phyloP scores from a whole-genome alignment of 2,113 vertebrate species.

The Gambusia affinis region DNA sequence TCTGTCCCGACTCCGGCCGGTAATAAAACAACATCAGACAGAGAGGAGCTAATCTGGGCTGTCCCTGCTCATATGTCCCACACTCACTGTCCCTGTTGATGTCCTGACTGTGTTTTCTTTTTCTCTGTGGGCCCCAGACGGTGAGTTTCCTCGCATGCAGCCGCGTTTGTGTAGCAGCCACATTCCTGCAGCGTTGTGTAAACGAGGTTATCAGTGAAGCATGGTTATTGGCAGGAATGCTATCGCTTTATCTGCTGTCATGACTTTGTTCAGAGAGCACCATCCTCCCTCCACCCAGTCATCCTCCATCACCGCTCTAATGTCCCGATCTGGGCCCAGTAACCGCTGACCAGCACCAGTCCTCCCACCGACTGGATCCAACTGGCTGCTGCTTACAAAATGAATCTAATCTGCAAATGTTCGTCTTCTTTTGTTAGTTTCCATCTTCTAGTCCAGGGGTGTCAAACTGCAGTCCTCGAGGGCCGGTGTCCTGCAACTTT shows the following conservation, averaged over 20 bases:
- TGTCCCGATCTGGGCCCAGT: not conserved
- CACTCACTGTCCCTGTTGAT: slow-evolving; percentile 19
- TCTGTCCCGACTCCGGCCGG: not conserved
- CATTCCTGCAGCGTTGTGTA: slow-evolving; percentile 70
- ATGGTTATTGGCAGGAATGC: slow-evolving; percentile 64
- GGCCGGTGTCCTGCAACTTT: too few species aligned
- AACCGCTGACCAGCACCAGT: not conserved
- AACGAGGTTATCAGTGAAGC: slow-evolving; percentile 67
- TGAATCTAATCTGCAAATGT: too few species aligned
- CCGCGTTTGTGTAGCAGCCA: slow-evolving; percentile 66
- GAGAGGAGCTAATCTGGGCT: not conserved
- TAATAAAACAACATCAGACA: not conserved
- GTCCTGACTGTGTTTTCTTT: slow-evolving; percentile 30
- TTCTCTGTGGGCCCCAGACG: slow-evolving; percentile 50
- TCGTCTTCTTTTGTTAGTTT: too few species aligned
- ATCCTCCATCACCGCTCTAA: slow-evolving; percentile 3
- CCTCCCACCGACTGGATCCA: not conserved
- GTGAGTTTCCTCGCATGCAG: slow-evolving; percentile 53
- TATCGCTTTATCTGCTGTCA: slow-evolving; percentile 56
- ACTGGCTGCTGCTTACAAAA: too few species aligned
- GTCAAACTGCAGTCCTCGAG: too few species aligned
- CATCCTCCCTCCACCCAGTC: slow-evolving; percentile 19
- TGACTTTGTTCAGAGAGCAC: slow-evolving; percentile 33
- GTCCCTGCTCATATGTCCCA: slow-evolving; percentile 17
- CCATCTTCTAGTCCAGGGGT: too few species aligned